Base-by-base conservation (phyloP, 2,113 vertebrate species). In the Clinocottus analis region DNA sequence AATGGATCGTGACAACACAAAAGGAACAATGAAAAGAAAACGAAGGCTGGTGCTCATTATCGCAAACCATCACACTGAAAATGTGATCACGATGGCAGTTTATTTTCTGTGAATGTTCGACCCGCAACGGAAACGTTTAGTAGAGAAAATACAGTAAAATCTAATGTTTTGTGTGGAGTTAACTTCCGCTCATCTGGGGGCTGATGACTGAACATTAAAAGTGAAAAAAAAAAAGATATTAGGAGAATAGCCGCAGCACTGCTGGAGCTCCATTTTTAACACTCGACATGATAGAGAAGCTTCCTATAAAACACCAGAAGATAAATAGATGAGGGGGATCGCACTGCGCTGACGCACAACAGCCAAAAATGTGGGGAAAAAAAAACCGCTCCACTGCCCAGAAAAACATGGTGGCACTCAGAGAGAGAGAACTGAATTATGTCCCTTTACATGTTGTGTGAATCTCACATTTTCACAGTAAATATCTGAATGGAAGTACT, bases 191-290 rank as follows among this genome's bases (percentile, higher is more conserved):
- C 58, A 16, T 85, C 14, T 35, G 16, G 31, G 31, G 39, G 56
- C 11, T 43, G 49, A 75, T 71, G 74, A 75, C 9, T 41, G n/a
- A 75, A 60, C 71, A 79, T 75, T 60, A 70, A 45, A n/a, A 79
- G 29, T 27, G 65, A 80, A 47, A 55, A 62, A 80, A 47, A 55
- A 62, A 60, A 5, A 68, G 63, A 21, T 16, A 85, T 85, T 75
- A 65, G 58, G 56, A 53, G 12, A 51, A 72, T 27, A 58, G 35
- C 62, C 23, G 60, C n/a, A 13, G 17, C 66, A 4, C 82, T 37
- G 45, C 67, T 47, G 72, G 77, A 80, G 61, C 53, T 61, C 27
- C 53, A 71, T 11, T 14, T 71, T 7, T n/a, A 71, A n/a, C 5
- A 60, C 43, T 51, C 43, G 1, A 60, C 60, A 14, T 75, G 64